Evolutionary conservation across 2,797 vertebrate species (phyloP).

Genomic region (Clamator glandarius): DNA sequence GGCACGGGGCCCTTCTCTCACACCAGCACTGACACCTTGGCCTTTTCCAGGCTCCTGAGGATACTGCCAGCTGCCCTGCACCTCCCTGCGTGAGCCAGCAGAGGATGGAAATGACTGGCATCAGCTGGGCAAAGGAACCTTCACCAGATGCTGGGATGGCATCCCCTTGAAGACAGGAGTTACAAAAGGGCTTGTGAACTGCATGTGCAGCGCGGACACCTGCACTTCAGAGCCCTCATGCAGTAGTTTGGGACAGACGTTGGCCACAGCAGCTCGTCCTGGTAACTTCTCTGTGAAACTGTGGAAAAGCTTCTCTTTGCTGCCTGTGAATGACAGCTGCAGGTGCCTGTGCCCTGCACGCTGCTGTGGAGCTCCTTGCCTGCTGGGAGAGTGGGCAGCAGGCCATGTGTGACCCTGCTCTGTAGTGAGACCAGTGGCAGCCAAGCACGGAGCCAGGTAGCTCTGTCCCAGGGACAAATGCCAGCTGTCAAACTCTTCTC

Average conservation of each 20-base stretch:
- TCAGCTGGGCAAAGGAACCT: not conserved
- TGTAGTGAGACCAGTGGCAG: rapidly evolving
- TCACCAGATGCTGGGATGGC: not conserved
- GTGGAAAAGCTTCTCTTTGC: not conserved
- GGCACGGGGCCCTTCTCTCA: not conserved
- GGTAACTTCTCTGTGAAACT: not conserved
- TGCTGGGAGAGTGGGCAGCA: rapidly evolving
- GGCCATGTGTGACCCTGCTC: not conserved
- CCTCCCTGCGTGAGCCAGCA: not conserved
- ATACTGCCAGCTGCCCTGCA: not conserved
- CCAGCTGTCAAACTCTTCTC: not conserved
- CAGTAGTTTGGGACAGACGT: not conserved
- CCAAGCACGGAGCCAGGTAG: not conserved
- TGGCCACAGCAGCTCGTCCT: not conserved
- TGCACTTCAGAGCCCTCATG: rapidly evolving
- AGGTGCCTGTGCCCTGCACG: rapidly evolving
- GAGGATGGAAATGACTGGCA: not conserved
- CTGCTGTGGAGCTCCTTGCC: not conserved
- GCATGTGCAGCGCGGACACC: rapidly evolving
- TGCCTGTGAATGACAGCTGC: not conserved
- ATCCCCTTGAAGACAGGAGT: not conserved
- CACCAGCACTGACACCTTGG: conserved; percentile 11
- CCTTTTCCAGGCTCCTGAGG: conserved; percentile 61
- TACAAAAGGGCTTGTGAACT: not conserved
- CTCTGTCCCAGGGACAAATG: conserved; percentile 30